Evolutionary conservation across 2,113 vertebrate species (phyloP), one percentile per base, ranked within the genome.

Genomic region (Cromileptes altivelis): DNA sequence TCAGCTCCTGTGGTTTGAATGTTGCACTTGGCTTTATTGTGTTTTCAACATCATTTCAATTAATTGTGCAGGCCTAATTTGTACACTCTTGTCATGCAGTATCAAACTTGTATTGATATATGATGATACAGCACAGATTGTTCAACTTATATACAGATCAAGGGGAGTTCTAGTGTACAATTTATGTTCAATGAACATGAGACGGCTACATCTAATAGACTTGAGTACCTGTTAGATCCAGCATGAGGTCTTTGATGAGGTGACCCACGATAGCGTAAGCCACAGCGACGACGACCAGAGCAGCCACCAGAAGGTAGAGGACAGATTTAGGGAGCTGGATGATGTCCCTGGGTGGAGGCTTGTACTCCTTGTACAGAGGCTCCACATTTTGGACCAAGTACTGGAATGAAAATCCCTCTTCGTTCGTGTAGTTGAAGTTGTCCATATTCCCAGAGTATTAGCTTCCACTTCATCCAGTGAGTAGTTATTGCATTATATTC

Each of bases 231-330:
- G 95, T 92, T 27, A 97, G 87, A 71, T 97, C 96, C 57, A 95
- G 92, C 57, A 94, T 90, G 52, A 97, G 94, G 83, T 97, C 96
- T 89, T 96, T 96, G 75, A 97, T 96, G 73, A 97, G 94, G 85
- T 97, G 96, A 15, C 96, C 96, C 40, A 97, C 94, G 1, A 97
- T 97, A 52, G 96, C 95, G 2, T 97, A 97, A 4, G 96, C 96
- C 56, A 97, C 95, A 1, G 93, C 95, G 17, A 96, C 94, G 73
- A 97, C 94, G 0, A 97, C 94, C 81, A 96, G 64, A 0, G 83
- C 91, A 0, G 95, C 96, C 94, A 97, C 93, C 69, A 95, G 23
- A 1, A 96, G 93, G 85, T 97, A 97, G 42, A 97, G 73, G 9
- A 95, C 85, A 0, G 95, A 91, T 75, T 94, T 94, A 10, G 96